Evolutionary conservation across 2,113 vertebrate species (phyloP), one percentile per base, ranked within the genome.

Genomic region (Tetraodon nigroviridis): DNA sequence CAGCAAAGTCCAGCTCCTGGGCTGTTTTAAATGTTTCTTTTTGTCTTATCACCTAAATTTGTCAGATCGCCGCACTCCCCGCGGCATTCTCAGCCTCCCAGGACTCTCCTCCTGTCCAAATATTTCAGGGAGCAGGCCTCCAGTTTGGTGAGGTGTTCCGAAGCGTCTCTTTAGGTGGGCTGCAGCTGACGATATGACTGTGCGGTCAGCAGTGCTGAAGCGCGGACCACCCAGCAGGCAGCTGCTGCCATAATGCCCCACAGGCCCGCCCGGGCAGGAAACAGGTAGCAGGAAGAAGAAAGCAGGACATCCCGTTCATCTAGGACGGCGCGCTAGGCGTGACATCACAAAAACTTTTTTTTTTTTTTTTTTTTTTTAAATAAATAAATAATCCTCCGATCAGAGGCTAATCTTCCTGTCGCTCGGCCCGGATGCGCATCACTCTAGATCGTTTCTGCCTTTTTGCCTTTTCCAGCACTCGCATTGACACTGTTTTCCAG

Each of bases 271-370:
- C 63, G 27, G 58, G 70, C 81, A 84, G 86, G 86, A 86, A 85
- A 76, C 75, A 83, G 87, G 84, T 87, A 87, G 81, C 85, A 89
- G 85, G 84, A 87, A 87, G 80, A 77, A 83, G 81, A 85, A 83
- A 81, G 80, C 86, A 87, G 84, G 77, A 86, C 79, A 78, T 89
- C 83, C 86, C 86, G 80, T 81, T 83, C 84, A 86, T 88, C 85
- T 89, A 73, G 67, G 87, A 79, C 75, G 66, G 60, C 45, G 65
- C 70, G 73, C 74, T 76, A 29, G 58, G 58, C 70, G 52, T 76
- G 69, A 83, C 79, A 84, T 84, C 81, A 83, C 55, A 6, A 72
- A 61, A n/a, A 58, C 75, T 61, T 79, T 60, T 8, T 12, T 37
- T 37, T 65, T 66, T n/a, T n/a, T n/a, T n/a, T n/a, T n/a, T n/a